Evolutionary conservation across 92 coral and sea anemone species (phyloP), one percentile per base, ranked within the genome.

Genomic region (Zoanthus sociatus): DNA sequence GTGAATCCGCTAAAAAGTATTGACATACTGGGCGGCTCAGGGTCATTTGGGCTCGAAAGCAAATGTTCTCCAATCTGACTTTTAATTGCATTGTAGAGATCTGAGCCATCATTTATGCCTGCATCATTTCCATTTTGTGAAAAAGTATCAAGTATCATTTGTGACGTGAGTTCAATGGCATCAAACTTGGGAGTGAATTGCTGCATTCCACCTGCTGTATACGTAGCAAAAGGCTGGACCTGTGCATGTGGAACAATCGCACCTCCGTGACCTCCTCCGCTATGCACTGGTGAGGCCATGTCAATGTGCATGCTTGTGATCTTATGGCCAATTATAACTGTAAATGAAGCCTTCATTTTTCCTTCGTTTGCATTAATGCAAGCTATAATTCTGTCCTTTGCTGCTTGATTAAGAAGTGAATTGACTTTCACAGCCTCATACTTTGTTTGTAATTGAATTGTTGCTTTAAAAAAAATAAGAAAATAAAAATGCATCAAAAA

Each of bases 221-320:
- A 0, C 73, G 0, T 21, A 20, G 0, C 63, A 51, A 79, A 79
- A 58, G 5, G 17, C 3, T n/a, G 9, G 53, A 79, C 1, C 53
- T 79, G 84, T 44, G 84, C 84, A 37, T 79, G 84, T 7, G 84
- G 84, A 60, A 78, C 84, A 9, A 55, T 18, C 6, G 72, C 84
- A 15, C 84, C 84, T 3, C 44, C 84, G 45, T 78, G 73, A 37
- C 7, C 56, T 3, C 8, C 54, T 6, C 6, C 13, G 1, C 72
- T 15, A 2, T 0, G 4, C 7, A 7, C 5, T 20, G 17, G 31
- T 51, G 9, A 37, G 6, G 31, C 84, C 84, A 78, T 78, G n/a
- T 78, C 84, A 78, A 78, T 60, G 54, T 72, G 84, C 84, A 78
- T 78, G 32, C n/a, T n/a, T 78, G 84, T 55, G 0, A 0, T 5